Evolutionary conservation across 1,140 invertebrate genomes (phyloP).

Genomic region (Pseudachorutes palmiensis): DNA sequence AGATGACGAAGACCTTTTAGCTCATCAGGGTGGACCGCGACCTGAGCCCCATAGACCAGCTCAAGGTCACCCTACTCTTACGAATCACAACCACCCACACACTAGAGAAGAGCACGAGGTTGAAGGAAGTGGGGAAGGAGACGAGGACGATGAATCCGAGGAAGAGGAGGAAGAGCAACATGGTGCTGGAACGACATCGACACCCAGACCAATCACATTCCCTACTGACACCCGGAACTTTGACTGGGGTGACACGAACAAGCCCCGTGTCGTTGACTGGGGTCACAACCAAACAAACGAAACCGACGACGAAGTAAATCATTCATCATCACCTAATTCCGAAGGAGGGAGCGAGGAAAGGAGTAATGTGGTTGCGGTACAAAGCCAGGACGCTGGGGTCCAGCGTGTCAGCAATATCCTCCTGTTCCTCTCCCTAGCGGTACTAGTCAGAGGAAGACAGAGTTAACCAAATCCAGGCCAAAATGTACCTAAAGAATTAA

Average conservation of each 20-base stretch:
- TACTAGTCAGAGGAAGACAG: neutral
- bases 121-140: neutral
- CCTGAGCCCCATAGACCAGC: no score
- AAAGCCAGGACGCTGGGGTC: neutral
- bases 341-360: neutral
- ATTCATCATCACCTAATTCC: neutral
- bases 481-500: no score
- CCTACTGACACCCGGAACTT: no score
- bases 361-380: neutral
- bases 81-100: neutral
- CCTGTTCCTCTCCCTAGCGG: neutral
- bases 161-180: neutral
- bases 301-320: neutral
- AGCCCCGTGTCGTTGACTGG: no score
- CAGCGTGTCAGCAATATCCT: neutral
- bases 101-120: neutral
- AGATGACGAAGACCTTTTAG: conserved; percentile 30
- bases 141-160: neutral
- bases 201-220: neutral
- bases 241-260: no score
- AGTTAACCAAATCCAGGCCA: neutral
- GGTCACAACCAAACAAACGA: neutral
- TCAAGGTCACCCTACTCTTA: no score
- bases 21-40: neutral
- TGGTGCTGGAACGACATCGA: neutral